Percentiles rank a stretch among this genome's conserved stretches.
phyloP scores from a whole-genome alignment of 1,140 invertebrate genomes.

The Harlomillsia oculata region DNA sequence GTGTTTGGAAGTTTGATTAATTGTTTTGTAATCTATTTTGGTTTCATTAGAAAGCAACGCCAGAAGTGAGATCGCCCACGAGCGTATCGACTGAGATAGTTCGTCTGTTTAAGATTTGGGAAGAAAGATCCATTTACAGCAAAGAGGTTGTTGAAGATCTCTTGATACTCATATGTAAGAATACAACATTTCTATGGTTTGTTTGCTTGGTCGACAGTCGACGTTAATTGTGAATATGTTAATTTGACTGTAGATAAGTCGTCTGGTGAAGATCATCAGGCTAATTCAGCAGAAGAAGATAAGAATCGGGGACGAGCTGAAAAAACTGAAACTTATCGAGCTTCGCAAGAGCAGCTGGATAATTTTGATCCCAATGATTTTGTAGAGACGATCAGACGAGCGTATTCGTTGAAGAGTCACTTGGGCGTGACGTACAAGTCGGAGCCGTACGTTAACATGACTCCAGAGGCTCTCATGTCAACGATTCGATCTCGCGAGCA shows the following conservation, averaged over 20 bases:
- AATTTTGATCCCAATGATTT: slow-evolving; percentile 25
- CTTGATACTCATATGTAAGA: no score
- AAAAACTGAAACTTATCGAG: slow-evolving; percentile 35
- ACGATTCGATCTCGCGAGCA: slow-evolving; percentile 32
- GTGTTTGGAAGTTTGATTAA: no score
- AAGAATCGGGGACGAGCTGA: no score
- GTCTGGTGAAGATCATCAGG: no score
- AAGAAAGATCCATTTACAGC: slow-evolving; percentile 30
- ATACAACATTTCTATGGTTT: no score
- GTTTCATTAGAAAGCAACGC: slow-evolving; percentile 80
- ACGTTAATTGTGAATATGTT: no score
- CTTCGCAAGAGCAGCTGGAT: slow-evolving; percentile 28
- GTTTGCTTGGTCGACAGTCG: no score
- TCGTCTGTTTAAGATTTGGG: slow-evolving; percentile 36
- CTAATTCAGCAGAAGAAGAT: slow-evolving; percentile 27
- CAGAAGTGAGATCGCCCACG: slow-evolving; percentile 53
- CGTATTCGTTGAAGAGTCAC: slow-evolving; percentile 33
- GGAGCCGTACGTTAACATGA: slow-evolving; percentile 33
- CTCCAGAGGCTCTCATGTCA: slow-evolving; percentile 24
- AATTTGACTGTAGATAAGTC: no score
- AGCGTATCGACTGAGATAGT: slow-evolving; percentile 27
- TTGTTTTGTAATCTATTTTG: no score
- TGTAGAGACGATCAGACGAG: slow-evolving; percentile 27
- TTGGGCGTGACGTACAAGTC: slow-evolving; percentile 32
- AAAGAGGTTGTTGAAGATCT: slow-evolving; percentile 34